Evolutionary conservation across 2,888 invertebrate species (phyloP), one percentile per base, ranked within the genome.

Genomic region (Chydorus sphaericus): DNA sequence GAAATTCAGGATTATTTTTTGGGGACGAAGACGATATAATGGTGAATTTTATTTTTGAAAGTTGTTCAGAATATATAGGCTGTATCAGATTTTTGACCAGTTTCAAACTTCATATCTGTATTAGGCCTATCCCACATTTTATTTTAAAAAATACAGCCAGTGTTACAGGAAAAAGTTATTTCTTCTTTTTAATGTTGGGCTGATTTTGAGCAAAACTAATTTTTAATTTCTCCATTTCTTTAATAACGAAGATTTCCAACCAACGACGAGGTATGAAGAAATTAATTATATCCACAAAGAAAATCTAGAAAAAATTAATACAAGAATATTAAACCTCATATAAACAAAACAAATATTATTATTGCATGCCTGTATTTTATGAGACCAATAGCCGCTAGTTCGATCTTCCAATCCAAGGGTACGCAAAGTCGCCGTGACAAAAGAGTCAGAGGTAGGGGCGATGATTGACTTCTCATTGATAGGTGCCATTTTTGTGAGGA

Each of bases 401-500:
- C 67, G 61, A n/a, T 62, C 62, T 16, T 67, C 64, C 57, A 65
- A 65, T 14, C 71, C 71, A 18, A 73, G 64, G 3, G 71, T 72
- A 2, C 63, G 59, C 14, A 73, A 62, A 14, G 71, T 71, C 55
- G 66, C 63, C 5, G 63, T 59, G 0, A 62, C 64, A 60, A 64
- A 66, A 1, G 58, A 56, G 23, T 60, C 50, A 4, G 66, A 62
- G 48, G 61, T 58, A 8, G 66, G 66, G 48, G 61, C 63, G 4
- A 77, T 75, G 3, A 63, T 63, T 57, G 91, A 83, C 64, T 85
- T 85, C 7, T 85, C 82, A 23, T 26, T 44, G 1, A 14, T 11
- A 6, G 26, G 23, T 5, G 44, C 44, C 86, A 91, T 88, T 66
- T 92, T 92, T 0, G 92, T 90, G 23, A 88, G 87, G 1, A 94